A percentile compares a stretch with the other conserved stretches of the same genome.
These are phyloP conservation scores for Paraplagusia blochii DNA, from an alignment of 2,113 vertebrate genomes.

Conservation along the genomic window DNA sequence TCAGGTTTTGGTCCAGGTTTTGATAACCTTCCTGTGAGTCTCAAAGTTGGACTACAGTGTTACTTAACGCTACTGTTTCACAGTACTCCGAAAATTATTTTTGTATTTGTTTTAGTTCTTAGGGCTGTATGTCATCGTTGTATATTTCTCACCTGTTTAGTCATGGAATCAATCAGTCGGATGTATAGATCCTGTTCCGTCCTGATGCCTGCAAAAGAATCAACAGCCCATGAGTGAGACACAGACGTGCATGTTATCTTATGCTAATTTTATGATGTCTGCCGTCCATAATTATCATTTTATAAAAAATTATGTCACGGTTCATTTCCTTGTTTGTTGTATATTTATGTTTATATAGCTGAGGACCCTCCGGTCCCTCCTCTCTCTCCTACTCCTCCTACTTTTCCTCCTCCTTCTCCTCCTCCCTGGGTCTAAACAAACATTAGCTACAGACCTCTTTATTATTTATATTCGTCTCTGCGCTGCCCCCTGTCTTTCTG, in stretches of 20 bases:
- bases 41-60: no score
- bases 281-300: not conserved
- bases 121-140: no score
- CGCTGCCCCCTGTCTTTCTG: conserved; percentile 29
- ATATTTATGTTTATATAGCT: conserved; percentile 47
- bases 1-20: no score
- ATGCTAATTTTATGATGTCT: conserved; percentile 36
- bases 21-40: no score
- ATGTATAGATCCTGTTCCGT: conserved; percentile 91
- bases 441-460: conserved; percentile 66
- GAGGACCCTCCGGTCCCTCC: no score
- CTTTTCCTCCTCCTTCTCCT: not conserved
- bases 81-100: no score
- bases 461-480: no score
- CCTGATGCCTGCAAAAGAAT: conserved; percentile 78
- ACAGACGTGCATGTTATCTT: conserved; percentile 9
- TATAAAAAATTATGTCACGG: conserved; percentile 41
- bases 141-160: conserved; percentile 84
- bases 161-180: conserved; percentile 91
- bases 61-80: no score
- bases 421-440: conserved; percentile 20
- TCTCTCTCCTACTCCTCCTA: no score
- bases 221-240: not conserved
- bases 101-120: no score
- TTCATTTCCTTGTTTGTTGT: conserved; percentile 7